A percentile compares a stretch with the other conserved stretches of the same genome.
Evolutionary conservation across 2,797 vertebrate species (phyloP).

Genomic region (Avahi laniger): DNA sequence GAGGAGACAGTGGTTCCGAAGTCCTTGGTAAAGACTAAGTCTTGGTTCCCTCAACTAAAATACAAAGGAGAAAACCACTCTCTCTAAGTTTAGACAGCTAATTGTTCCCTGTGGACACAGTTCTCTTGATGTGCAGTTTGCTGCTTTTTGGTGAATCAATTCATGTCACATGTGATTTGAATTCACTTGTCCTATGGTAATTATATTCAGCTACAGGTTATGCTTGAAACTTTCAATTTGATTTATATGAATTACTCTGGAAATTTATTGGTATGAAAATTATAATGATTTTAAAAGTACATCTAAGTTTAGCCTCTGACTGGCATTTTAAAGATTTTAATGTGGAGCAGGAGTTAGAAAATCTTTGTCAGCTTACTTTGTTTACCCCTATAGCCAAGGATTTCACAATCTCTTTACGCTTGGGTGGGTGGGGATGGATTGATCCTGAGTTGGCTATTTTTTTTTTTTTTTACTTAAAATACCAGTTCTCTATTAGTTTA

Average conservation of each 20-base stretch:
- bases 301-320: neutral
- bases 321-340: neutral
- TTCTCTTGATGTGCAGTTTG: neutral
- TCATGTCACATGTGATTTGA: neutral
- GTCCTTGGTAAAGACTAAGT: neutral
- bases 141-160: neutral
- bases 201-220: neutral
- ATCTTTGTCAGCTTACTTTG: neutral
- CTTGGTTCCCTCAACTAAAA: neutral
- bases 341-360: neutral
- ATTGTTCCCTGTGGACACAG: neutral
- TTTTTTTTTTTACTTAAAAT: constrained; percentile 34
- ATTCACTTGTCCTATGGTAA: neutral
- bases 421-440: neutral
- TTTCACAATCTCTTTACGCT: neutral
- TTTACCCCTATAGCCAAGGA: neutral
- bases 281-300: neutral
- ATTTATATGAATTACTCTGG: neutral
- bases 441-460: neutral
- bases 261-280: neutral
- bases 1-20: neutral
- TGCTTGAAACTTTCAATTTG: neutral
- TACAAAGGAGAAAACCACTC: neutral
- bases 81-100: neutral
- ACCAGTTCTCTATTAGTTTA: neutral